A percentile compares a stretch with the other conserved stretches of the same genome.
These are phyloP conservation scores for Halocynthia aurantium DNA, from an alignment of 23 tunicate species.

Conservation along the genomic window DNA sequence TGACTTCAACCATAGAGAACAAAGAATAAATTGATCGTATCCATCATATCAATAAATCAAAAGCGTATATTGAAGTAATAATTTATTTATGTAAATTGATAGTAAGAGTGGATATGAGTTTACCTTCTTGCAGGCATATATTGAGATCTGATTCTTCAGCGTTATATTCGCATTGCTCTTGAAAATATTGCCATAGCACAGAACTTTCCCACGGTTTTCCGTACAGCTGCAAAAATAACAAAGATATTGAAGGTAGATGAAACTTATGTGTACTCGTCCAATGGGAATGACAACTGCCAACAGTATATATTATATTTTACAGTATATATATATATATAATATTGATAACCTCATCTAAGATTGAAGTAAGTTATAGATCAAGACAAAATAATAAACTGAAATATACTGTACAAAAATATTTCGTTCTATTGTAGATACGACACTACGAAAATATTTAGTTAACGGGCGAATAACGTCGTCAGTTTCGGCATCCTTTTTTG, in stretches of 20 bases:
- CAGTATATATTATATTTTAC: neutral
- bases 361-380: neutral
- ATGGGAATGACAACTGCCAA: too few relatives aligned
- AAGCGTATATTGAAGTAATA: neutral
- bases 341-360: neutral
- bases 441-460: too few relatives aligned
- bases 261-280: too few relatives aligned
- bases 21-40: too few relatives aligned
- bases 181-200: conserved; percentile 39
- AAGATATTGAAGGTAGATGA: neutral
- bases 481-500: too few relatives aligned
- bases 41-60: too few relatives aligned
- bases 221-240: conserved; percentile 30
- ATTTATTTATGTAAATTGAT: neutral
- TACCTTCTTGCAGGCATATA: conserved; percentile 73
- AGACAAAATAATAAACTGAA: neutral
- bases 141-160: conserved; percentile 41
- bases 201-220: conserved; percentile 40
- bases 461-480: too few relatives aligned
- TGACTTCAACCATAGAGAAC: too few relatives aligned
- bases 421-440: neutral
- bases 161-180: conserved; percentile 35
- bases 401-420: neutral
- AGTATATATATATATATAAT: neutral
- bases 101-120: neutral